These are phyloP conservation scores for Mesoclemmys tuberculata DNA, from an alignment of 2,113 vertebrate species.

Conservation along the genomic window DNA sequence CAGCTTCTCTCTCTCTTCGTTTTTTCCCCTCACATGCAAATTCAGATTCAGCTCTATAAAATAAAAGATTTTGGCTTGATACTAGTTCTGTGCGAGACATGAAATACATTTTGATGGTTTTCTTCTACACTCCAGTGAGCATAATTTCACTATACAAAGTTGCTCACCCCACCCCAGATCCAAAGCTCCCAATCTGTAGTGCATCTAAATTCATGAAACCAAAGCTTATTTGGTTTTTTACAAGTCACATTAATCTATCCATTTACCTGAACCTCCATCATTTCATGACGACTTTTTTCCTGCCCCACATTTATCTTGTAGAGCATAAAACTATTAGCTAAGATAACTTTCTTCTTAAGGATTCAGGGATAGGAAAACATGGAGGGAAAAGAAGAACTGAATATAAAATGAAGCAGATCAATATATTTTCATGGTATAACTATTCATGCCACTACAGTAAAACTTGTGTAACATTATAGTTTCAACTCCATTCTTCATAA, in stretches of 20 bases:
- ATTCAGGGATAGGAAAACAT: background rate
- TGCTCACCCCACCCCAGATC: background rate
- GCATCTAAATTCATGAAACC: constrained; percentile 18
- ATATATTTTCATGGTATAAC: background rate
- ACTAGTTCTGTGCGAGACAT: background rate
- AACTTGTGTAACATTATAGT: background rate
- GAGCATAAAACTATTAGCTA: background rate
- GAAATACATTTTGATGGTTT: constrained; percentile 28
- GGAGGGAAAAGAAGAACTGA: background rate
- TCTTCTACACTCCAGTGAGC: constrained; percentile 6
- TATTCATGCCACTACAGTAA: background rate
- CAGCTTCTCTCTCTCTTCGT: background rate
- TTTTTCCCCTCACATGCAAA: constrained; percentile 13
- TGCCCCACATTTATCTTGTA: background rate
- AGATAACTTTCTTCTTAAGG: background rate
- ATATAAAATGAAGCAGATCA: background rate
- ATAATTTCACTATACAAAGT: constrained; percentile 5
- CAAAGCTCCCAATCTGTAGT: background rate
- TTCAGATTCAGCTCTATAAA: constrained; percentile 42
- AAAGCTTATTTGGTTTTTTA: constrained; percentile 18
- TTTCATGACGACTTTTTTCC: background rate
- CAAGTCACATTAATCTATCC: background rate
- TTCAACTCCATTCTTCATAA: background rate
- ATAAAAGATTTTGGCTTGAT: constrained; percentile 38
- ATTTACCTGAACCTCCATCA: background rate